Conservation (phyloP, 1,140 invertebrate species). For the Gryon sp. region DNA sequence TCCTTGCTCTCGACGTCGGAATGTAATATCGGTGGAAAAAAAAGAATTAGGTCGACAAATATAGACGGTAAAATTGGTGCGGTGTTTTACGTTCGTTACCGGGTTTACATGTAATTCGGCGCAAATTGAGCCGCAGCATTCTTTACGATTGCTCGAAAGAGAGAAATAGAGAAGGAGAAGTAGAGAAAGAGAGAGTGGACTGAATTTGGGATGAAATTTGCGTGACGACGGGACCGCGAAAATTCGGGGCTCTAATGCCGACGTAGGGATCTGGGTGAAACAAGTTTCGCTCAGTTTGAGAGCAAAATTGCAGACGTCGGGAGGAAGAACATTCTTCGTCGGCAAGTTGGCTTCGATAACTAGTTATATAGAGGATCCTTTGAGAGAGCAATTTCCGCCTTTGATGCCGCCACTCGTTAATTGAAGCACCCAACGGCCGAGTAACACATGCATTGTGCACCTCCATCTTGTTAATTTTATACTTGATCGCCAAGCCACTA, state of each 20-base stretch:
- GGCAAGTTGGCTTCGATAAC: constrained; percentile 46
- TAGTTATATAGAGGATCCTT: constrained; percentile 36
- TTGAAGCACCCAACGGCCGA: constrained; percentile 36
- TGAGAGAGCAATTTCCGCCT: constrained; percentile 55
- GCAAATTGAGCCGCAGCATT: constrained; percentile 4
- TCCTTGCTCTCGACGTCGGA: constrained; percentile 9
- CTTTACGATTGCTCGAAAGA: constrained; percentile 13
- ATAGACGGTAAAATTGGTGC: constrained; percentile 4
- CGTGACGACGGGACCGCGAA: background rate
- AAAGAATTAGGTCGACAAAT: constrained; percentile 46
- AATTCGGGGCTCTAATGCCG: constrained; percentile 4
- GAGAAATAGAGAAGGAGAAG: no score
- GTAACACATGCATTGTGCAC: constrained; percentile 39
- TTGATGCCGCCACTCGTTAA: constrained; percentile 53
- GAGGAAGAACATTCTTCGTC: constrained; percentile 32
- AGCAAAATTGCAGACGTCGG: constrained; percentile 32
- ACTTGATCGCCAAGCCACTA: no score
- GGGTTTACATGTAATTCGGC: constrained; percentile 5
- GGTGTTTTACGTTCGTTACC: constrained; percentile 22
- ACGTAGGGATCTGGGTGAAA: constrained; percentile 7
- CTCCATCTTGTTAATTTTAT: constrained; percentile 52
- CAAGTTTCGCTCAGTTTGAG: constrained; percentile 12
- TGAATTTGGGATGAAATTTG: constrained; percentile 18
- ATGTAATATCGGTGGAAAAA: constrained; percentile 31
- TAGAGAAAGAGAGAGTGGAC: no score